Conservation (phyloP, 1,140 invertebrate genomes). For the Listronotus oregonensis region DNA sequence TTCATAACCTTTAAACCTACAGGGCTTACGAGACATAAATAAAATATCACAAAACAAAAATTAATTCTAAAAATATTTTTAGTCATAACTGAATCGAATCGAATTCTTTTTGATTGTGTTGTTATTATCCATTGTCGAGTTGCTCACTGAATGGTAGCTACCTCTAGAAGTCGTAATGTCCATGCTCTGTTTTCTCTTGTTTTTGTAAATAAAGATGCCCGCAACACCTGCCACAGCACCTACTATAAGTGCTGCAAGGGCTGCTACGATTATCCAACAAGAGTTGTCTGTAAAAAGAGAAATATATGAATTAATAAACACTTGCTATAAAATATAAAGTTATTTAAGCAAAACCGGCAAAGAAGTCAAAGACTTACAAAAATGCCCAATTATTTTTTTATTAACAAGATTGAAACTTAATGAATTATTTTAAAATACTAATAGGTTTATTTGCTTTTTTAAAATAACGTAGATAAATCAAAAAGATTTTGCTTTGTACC, state of each 20-base stretch:
- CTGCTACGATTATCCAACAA: constrained; percentile 17
- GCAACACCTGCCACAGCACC: not conserved
- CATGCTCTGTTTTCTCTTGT: constrained; percentile 33
- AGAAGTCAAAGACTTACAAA: too few species aligned
- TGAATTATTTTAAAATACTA: too few species aligned
- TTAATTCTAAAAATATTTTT: constrained; percentile 1
- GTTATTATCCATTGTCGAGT: constrained; percentile 28
- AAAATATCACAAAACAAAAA: constrained; percentile 25
- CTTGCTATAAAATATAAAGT: too few species aligned
- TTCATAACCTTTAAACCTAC: too few species aligned
- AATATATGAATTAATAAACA: too few species aligned
- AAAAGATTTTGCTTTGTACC: too few species aligned
- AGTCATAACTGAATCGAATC: constrained; percentile 21
- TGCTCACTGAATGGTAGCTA: constrained; percentile 35
- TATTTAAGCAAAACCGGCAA: too few species aligned
- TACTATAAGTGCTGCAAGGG: constrained; percentile 13
- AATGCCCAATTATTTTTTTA: too few species aligned
- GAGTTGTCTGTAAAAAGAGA: constrained; percentile 17
- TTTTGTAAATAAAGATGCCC: constrained; percentile 24
- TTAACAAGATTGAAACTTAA: too few species aligned
- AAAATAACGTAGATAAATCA: too few species aligned
- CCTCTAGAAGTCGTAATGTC: constrained; percentile 27
- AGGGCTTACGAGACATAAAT: too few species aligned
- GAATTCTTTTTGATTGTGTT: constrained; percentile 37
- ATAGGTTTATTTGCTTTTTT: too few species aligned